phyloP scores from a whole-genome alignment of 2,797 vertebrate species.

The Muscicapa striata region DNA sequence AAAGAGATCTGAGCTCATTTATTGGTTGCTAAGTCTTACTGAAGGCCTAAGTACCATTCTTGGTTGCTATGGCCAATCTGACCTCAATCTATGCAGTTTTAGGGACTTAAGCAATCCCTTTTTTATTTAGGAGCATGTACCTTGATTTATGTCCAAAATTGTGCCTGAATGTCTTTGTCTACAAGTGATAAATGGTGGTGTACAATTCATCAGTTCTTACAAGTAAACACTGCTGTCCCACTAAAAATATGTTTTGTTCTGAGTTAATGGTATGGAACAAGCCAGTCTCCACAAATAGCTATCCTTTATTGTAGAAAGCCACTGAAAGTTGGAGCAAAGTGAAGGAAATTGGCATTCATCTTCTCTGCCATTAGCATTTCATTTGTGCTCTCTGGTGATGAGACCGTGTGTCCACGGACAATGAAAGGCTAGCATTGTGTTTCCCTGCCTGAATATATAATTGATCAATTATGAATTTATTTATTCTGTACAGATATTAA shows the following conservation, averaged over 20 bases:
- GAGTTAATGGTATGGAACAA: slow-evolving; percentile 83
- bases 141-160: slow-evolving; percentile 82
- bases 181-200: slow-evolving; percentile 74
- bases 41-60: slow-evolving; percentile 74
- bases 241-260: slow-evolving; percentile 84
- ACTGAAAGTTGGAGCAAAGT: slow-evolving; percentile 79
- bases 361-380: slow-evolving; percentile 74
- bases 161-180: slow-evolving; percentile 79
- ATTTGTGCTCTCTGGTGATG: slow-evolving; percentile 66
- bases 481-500: not conserved
- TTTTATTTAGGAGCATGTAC: slow-evolving; percentile 75
- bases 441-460: slow-evolving; percentile 34
- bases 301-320: slow-evolving; percentile 77
- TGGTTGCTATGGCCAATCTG: slow-evolving; percentile 81
- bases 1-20: slow-evolving; percentile 81
- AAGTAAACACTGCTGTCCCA: slow-evolving; percentile 80
- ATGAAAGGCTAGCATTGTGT: slow-evolving; percentile 37
- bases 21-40: slow-evolving; percentile 80
- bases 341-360: slow-evolving; percentile 77
- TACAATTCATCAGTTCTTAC: slow-evolving; percentile 80
- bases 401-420: slow-evolving; percentile 58
- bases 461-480: slow-evolving; percentile 35
- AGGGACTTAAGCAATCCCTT: slow-evolving; percentile 72
- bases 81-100: slow-evolving; percentile 80
- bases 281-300: slow-evolving; percentile 77